These are phyloP conservation scores for Rotaria macrura DNA, from an alignment of 2,888 invertebrate species.

Conservation along the genomic window DNA sequence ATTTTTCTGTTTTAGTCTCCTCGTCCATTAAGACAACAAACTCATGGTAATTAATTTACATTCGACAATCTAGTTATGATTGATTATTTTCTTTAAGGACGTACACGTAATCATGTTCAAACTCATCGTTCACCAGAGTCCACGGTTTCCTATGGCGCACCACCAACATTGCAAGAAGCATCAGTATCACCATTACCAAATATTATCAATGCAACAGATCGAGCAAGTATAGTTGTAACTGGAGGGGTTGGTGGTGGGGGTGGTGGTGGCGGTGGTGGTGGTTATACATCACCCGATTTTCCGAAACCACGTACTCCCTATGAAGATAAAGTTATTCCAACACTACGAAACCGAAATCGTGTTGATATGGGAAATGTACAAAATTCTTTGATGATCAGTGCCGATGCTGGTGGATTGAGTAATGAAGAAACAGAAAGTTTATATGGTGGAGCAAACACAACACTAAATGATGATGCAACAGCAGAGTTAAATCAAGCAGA, in stretches of 20 bases:
- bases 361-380: background rate
- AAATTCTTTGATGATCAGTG: background rate
- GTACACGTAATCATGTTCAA: background rate
- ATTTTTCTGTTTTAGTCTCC: too few relatives aligned
- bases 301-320: slow-evolving; percentile 30
- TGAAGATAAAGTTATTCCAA: slow-evolving; percentile 33
- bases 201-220: background rate
- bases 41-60: background rate
- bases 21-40: background rate
- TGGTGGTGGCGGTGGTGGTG: background rate
- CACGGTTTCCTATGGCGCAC: background rate
- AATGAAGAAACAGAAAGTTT: background rate
- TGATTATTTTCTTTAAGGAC: background rate
- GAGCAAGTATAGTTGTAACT: background rate
- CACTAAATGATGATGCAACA: slow-evolving; percentile 39
- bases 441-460: background rate
- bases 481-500: slow-evolving; percentile 50
- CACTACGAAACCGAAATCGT: slow-evolving; percentile 31
- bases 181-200: background rate
- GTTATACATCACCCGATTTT: background rate
- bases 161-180: background rate
- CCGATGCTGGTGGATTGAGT: background rate
- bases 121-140: background rate
- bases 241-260: background rate
- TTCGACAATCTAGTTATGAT: background rate